phyloP scores from a whole-genome alignment of 2,888 invertebrate genomes.

The Podabrus alpinus region DNA sequence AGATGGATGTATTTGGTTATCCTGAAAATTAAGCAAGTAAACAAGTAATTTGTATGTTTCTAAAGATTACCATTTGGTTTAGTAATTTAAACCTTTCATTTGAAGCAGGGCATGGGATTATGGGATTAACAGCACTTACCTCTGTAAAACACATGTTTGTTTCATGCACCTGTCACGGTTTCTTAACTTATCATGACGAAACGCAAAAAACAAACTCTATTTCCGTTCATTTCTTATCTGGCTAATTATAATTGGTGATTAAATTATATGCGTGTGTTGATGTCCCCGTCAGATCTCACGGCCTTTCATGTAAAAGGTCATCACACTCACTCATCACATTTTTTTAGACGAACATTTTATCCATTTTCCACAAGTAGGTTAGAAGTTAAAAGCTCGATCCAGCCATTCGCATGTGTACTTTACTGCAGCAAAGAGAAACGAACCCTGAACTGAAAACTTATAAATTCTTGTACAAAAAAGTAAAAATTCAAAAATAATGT shows the following conservation, averaged over 20 bases:
- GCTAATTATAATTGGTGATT: conserved; percentile 32
- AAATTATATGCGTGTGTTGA: conserved; percentile 35
- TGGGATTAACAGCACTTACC: conserved; percentile 21
- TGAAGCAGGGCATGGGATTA: neutral
- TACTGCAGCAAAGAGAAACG: neutral
- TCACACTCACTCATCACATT: conserved; percentile 26
- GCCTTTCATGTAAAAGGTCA: conserved; percentile 34
- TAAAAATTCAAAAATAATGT: neutral
- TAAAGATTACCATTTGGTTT: neutral
- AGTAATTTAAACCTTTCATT: neutral
- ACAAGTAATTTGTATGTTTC: neutral
- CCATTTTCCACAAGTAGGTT: neutral
- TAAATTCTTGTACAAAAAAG: neutral
- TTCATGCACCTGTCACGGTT: conserved; percentile 33
- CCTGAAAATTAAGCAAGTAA: neutral
- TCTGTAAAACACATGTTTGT: conserved; percentile 28
- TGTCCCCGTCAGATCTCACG: conserved; percentile 36
- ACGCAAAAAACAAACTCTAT: conserved; percentile 31
- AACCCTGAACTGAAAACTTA: neutral
- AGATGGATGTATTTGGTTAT: neutral
- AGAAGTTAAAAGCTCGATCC: neutral
- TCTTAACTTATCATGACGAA: conserved; percentile 25
- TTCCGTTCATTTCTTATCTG: conserved; percentile 32
- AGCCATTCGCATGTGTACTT: neutral
- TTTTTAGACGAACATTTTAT: neutral